Percentiles rank a stretch among this genome's conserved stretches.
Evolutionary conservation across 2,113 vertebrate species (phyloP).

Genomic region (Psophia crepitans): DNA sequence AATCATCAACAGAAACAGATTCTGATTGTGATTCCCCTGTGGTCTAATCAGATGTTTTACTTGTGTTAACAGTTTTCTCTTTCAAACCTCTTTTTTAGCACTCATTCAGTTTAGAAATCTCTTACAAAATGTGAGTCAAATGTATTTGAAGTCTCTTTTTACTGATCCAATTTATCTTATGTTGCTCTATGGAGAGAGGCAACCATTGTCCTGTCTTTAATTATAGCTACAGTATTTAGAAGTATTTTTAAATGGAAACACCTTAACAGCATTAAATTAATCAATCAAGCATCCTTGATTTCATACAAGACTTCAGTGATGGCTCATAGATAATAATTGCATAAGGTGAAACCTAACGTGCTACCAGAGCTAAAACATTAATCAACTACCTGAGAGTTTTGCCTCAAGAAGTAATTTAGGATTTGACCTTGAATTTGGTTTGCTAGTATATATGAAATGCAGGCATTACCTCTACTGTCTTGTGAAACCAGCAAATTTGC

Average conservation of each 20-base stretch:
- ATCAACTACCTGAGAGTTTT: conserved; percentile 18
- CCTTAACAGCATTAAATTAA: background rate
- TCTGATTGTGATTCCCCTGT: background rate
- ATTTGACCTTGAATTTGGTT: conserved; percentile 40
- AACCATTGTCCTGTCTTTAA: background rate
- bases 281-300: background rate
- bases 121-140: background rate
- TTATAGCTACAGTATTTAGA: background rate
- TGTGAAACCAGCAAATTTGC: background rate
- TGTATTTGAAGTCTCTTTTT: background rate
- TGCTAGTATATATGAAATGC: background rate
- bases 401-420: background rate
- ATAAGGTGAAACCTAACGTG: background rate
- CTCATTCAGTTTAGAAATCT: background rate
- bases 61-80: background rate
- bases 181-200: background rate
- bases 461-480: background rate
- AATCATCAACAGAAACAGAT: background rate
- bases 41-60: background rate
- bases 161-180: background rate
- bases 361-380: conserved; percentile 8
- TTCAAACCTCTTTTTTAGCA: background rate
- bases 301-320: background rate
- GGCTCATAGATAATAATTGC: background rate
- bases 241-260: conserved; percentile 9